A percentile compares a stretch with the other conserved stretches of the same genome.
These are phyloP conservation scores for Drosophila antonietae DNA, from an alignment of 2,888 invertebrate genomes.

Conservation along the genomic window DNA sequence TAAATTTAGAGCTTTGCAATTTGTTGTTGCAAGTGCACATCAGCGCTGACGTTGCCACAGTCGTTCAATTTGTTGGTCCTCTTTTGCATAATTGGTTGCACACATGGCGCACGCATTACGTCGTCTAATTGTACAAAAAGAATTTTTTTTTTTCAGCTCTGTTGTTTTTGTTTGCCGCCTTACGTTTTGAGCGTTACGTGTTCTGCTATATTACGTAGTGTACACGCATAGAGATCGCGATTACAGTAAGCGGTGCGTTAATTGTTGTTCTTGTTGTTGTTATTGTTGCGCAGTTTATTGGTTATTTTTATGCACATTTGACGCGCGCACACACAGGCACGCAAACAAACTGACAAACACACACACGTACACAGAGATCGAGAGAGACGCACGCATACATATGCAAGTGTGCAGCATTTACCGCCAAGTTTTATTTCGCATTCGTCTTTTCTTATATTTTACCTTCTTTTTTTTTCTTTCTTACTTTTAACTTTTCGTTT, in stretches of 20 bases:
- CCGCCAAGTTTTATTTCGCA: conserved; percentile 66
- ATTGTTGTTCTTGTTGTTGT: conserved; percentile 36
- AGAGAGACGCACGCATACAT: conserved; percentile 28
- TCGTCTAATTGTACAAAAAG: conserved; percentile 41
- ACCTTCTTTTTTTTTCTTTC: conserved; percentile 47
- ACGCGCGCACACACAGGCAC: conserved; percentile 34
- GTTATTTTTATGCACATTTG: conserved; percentile 63
- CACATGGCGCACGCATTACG: conserved; percentile 60
- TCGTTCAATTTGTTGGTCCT: conserved; percentile 58
- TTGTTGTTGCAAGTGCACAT: conserved; percentile 51
- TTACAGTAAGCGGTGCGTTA: conserved; percentile 54
- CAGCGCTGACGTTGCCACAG: conserved; percentile 51
- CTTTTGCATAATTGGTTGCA: conserved; percentile 78
- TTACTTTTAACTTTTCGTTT: conserved; percentile 51
- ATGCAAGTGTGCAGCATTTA: conserved; percentile 54
- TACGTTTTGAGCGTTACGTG: conserved; percentile 45
- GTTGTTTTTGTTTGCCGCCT: conserved; percentile 46
- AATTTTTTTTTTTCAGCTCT: conserved; percentile 12
- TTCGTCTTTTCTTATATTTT: conserved; percentile 24
- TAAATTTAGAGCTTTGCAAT: conserved; percentile 39
- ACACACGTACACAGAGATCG: conserved; percentile 15
- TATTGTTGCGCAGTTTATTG: conserved; percentile 59
- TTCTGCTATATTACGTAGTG: conserved; percentile 48
- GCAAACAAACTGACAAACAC: conserved; percentile 13
- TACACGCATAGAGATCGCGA: conserved; percentile 52